These are phyloP conservation scores for Balaeniceps rex DNA, from an alignment of 2,113 vertebrate genomes.

Conservation along the genomic window DNA sequence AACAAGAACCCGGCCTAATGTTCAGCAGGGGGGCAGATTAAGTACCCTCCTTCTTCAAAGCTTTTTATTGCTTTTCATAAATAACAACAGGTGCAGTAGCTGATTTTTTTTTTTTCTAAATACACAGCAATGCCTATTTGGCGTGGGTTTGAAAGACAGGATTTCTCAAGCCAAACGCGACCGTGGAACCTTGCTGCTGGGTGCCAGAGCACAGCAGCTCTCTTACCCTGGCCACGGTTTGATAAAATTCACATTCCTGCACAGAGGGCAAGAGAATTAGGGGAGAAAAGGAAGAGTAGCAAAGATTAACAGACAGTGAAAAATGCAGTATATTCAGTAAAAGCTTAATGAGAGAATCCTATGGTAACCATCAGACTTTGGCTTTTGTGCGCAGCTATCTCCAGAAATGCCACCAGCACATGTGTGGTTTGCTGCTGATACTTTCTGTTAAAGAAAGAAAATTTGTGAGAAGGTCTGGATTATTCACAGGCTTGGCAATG, in stretches of 20 bases:
- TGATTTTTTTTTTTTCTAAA: neutral
- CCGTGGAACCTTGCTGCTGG: neutral
- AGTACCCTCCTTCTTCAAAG: neutral
- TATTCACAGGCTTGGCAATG: neutral
- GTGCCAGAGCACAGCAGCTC: neutral
- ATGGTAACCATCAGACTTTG: neutral
- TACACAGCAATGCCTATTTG: neutral
- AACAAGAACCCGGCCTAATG: neutral
- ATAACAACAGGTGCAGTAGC: neutral
- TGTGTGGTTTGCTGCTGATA: neutral
- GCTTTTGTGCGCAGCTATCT: neutral
- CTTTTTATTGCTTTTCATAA: neutral
- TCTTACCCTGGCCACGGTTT: accelerated
- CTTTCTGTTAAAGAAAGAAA: neutral
- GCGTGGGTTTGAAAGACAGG: accelerated
- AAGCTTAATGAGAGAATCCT: constrained; percentile 27
- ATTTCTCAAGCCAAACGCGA: accelerated
- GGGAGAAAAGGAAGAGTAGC: neutral
- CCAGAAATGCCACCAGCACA: neutral
- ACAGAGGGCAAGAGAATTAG: neutral
- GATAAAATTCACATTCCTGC: neutral
- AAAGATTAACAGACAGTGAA: constrained; percentile 7
- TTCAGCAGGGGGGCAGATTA: neutral
- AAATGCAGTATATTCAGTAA: neutral
- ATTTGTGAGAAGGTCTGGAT: neutral